Evolutionary conservation across 2,888 invertebrate species (phyloP), one percentile per base, ranked within the genome.

Genomic region (Pristionchus fissidentatus): DNA sequence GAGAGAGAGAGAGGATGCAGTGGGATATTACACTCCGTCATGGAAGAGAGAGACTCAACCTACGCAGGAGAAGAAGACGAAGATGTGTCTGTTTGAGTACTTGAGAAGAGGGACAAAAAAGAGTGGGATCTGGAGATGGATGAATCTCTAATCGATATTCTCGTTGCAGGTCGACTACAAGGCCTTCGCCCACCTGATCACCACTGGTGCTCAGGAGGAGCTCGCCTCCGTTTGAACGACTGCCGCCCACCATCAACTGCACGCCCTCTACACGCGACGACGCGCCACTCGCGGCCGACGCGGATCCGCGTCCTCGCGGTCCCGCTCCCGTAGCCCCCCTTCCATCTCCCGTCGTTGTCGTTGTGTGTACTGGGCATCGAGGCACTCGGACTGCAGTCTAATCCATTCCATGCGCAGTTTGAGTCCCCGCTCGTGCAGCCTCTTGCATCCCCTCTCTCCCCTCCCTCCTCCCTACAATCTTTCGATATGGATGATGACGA

Each of bases 161-260:
- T n/a, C 3, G 5, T 52, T 84, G 19, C 80, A 84, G 84, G 90
- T 94, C 85, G 94, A 94, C 91, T 94, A 94, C 92, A 92, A 93
- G 86, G 93, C 92, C 83, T 93, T 94, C 89, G 93, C 93, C 83
- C 91, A 91, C 77, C 92, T 93, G 85, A 93, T 94, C 89, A 94
- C 94, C 92, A 93, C 94, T 87, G 94, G 94, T 86, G 93, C 93
- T 85, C 93, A 93, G 84, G 91, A 91, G 73, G 90, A 91, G 87
- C 89, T 92, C 86, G 89, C 92, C 84, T 87, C 80, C 84, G 89
- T 86, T 85, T 88, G 87, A 89, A 89, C 87, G 82, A 86, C 88
- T 81, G 86, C 85, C 84, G 88, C 89, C 82, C 89, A 89, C 85
- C 86, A 87, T 83, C 89, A 89, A 85, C 84, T 87, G 84, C 88